A percentile compares a stretch with the other conserved stretches of the same genome.
phyloP scores from a whole-genome alignment of 1,140 invertebrate species.

The Drosophila elegans region DNA sequence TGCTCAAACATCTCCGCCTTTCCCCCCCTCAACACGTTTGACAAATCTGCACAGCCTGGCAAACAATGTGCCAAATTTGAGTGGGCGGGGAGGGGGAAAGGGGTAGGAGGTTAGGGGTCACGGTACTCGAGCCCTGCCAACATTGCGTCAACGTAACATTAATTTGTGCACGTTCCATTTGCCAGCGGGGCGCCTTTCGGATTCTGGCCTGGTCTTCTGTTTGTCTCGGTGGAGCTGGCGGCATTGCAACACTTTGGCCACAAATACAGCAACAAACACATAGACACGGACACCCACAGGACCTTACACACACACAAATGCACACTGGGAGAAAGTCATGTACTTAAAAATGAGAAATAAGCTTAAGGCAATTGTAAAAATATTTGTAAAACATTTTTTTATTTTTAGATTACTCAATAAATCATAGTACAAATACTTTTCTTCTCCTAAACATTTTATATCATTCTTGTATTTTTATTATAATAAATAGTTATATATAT shows the following conservation, averaged over 20 bases:
- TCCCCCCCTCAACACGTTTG: constrained; percentile 31
- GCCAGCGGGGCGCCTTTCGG: constrained; percentile 45
- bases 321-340: constrained; percentile 9
- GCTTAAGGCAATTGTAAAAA: too few species aligned
- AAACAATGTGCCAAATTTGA: constrained; percentile 79
- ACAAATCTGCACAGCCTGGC: constrained; percentile 61
- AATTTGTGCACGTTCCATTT: constrained; percentile 79
- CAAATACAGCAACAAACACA: constrained; percentile 52
- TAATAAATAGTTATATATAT: too few species aligned
- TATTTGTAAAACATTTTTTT: too few species aligned
- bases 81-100: not conserved
- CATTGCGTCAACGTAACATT: constrained; percentile 72
- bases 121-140: constrained; percentile 59
- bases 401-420: too few species aligned
- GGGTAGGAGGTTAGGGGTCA: constrained; percentile 9
- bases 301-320: constrained; percentile 1
- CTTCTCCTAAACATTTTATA: too few species aligned
- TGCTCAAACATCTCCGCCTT: constrained; percentile 9
- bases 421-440: too few species aligned
- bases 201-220: constrained; percentile 30
- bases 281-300: constrained; percentile 23
- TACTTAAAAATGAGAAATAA: not conserved
- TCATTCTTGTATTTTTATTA: too few species aligned
- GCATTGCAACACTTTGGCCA: constrained; percentile 76
- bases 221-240: constrained; percentile 38